These are phyloP conservation scores for Mizuhopecten yessoensis DNA, from an alignment of 1,140 invertebrate genomes.

Conservation along the genomic window DNA sequence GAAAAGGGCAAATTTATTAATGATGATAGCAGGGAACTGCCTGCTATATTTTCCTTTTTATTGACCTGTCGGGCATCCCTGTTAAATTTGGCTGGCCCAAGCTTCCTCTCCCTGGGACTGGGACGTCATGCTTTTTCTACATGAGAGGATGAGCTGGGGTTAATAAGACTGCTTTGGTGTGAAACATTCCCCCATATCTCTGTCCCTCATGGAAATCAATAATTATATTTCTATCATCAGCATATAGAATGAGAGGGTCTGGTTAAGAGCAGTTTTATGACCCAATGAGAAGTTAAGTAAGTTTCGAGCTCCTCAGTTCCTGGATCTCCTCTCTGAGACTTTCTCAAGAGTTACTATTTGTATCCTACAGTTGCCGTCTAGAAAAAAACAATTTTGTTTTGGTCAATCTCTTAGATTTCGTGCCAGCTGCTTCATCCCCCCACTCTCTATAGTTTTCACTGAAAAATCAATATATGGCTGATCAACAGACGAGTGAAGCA, in stretches of 20 bases:
- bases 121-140: conserved; percentile 37
- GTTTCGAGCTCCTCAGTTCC: neutral
- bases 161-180: conserved; percentile 26
- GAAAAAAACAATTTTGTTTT: neutral
- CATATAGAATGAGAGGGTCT: conserved; percentile 8
- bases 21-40: conserved; percentile 1
- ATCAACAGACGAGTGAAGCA: conserved; percentile 4
- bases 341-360: neutral
- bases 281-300: conserved; percentile 1
- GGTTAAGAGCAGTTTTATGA: conserved; percentile 33
- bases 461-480: neutral
- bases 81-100: conserved; percentile 18
- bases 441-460: neutral
- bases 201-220: conserved; percentile 32
- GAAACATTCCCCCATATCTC: conserved; percentile 6
- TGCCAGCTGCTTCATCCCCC: neutral
- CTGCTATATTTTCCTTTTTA: conserved; percentile 30
- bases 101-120: neutral
- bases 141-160: conserved; percentile 25
- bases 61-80: neutral
- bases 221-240: conserved; percentile 13
- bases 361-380: neutral
- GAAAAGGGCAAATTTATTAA: conserved; percentile 39
- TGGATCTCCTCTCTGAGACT: neutral
- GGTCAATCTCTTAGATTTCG: neutral